Conservation (phyloP, 2,888 invertebrate species). For the Mesochorus sp. region DNA sequence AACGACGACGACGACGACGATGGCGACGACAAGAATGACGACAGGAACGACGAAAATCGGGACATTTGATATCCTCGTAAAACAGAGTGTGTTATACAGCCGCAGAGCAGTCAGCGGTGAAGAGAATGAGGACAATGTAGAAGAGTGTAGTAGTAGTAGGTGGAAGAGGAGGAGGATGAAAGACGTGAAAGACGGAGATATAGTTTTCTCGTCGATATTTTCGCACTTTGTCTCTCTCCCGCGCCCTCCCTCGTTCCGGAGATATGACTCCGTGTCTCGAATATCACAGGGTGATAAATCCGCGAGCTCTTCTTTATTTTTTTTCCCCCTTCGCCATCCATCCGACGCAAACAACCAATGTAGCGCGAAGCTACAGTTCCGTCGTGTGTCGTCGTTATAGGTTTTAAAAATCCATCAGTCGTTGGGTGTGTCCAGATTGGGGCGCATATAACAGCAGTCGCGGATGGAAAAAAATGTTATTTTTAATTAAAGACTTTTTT, state of each 20-base stretch:
- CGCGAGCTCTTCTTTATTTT: constrained; percentile 1
- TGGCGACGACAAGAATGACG: not conserved
- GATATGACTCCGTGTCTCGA: constrained; percentile 56
- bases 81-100: constrained; percentile 27
- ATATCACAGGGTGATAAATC: constrained; percentile 56
- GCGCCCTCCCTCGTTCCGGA: not conserved
- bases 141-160: too few relatives aligned
- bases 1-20: constrained; percentile 20
- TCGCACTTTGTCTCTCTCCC: constrained; percentile 24
- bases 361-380: constrained; percentile 1
- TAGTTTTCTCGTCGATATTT: constrained; percentile 41
- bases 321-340: not conserved
- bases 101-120: not conserved
- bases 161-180: not conserved
- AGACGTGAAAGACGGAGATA: not conserved
- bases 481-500: too few relatives aligned
- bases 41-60: constrained; percentile 15
- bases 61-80: constrained; percentile 61
- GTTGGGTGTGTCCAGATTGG: constrained; percentile 5
- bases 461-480: constrained; percentile 4
- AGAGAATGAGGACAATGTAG: not conserved
- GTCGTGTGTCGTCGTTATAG: constrained; percentile 25
- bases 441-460: not conserved
- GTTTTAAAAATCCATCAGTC: constrained; percentile 55
- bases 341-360: constrained; percentile 4